Base-by-base conservation (phyloP, 2,113 vertebrate species). In the Sciurus niger region DNA sequence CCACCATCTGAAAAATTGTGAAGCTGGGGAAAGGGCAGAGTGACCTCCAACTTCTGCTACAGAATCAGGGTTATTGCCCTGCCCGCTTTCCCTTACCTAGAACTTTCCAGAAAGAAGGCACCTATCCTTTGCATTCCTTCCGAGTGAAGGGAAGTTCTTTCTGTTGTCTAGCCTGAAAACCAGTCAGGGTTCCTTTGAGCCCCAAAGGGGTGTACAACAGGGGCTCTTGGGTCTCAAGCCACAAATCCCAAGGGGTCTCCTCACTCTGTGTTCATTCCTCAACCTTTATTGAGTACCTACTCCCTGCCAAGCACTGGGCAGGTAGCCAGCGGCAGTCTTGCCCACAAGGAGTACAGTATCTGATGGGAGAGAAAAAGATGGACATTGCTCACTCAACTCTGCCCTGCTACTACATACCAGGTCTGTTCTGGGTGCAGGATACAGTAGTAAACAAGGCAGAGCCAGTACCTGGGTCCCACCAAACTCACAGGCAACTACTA, bases 111-210 rank as follows among this genome's bases (percentile, higher is more conserved):
- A 40, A 89, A 68, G 34, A 96, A 76, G 72, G 24, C 37, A 4
- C 37, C 90, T 73, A 24, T 46, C 20, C 46, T 93, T 46, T 48
- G 18, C 6, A 76, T 32, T 76, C 58, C 40, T 77, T 92, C 51
- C 58, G 34, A 93, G 60, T 28, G 12, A 70, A 87, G 32, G 60
- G 30, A 95, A 94, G 79, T 84, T 78, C 87, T 86, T 90, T 46
- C 51, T 79, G 30, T 46, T 60, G 43, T 95, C 70, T 73, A 88
- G n/a, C 90, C 90, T 90, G 24, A 51, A 95, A 74, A 73, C 80
- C 32, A 93, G 28, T 84, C 90, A 74, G 40, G n/a, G 60, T 43
- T 68, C 37, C 43, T 86, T 72, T 28, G 43, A 92, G 34, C 55
- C 89, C 78, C 77, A 79, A 0, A 95, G 32, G 37, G 40, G 30